Conservation (phyloP, 2,888 invertebrate species). For the Eugnorisma glareosa region DNA sequence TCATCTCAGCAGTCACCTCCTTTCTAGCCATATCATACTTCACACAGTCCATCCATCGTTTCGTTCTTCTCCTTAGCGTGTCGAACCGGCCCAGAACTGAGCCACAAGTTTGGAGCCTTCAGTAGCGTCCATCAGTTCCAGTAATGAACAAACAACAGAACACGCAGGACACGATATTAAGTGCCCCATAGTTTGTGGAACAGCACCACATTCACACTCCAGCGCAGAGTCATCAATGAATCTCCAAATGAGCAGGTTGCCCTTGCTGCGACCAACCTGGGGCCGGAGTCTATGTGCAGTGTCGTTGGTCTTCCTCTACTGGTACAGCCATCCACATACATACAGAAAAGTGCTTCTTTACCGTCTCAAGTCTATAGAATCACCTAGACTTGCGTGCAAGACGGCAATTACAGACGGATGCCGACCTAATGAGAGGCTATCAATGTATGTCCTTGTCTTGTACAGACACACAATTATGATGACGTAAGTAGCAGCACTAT, state of each 20-base stretch:
- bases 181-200: background rate
- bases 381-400: slow-evolving; percentile 4
- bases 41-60: too few relatives aligned
- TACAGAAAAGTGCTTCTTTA: background rate
- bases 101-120: background rate
- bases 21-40: too few relatives aligned
- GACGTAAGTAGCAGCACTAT: background rate
- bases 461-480: background rate
- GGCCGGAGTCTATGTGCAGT: too few relatives aligned
- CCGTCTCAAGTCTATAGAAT: background rate
- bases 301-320: too few relatives aligned
- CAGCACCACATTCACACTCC: background rate
- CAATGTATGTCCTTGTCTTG: slow-evolving; percentile 7
- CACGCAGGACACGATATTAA: background rate
- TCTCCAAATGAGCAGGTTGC: background rate
- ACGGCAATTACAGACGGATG: background rate
- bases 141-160: too few relatives aligned
- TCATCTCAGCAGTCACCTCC: too few relatives aligned
- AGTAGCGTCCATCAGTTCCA: background rate
- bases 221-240: background rate
- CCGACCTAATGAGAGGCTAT: background rate
- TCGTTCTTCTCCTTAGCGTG: too few relatives aligned
- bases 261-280: background rate
- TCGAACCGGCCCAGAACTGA: too few relatives aligned
- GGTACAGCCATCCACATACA: too few relatives aligned